Conservation (phyloP, 2,113 vertebrate genomes). For the Isurus oxyrinchus region DNA sequence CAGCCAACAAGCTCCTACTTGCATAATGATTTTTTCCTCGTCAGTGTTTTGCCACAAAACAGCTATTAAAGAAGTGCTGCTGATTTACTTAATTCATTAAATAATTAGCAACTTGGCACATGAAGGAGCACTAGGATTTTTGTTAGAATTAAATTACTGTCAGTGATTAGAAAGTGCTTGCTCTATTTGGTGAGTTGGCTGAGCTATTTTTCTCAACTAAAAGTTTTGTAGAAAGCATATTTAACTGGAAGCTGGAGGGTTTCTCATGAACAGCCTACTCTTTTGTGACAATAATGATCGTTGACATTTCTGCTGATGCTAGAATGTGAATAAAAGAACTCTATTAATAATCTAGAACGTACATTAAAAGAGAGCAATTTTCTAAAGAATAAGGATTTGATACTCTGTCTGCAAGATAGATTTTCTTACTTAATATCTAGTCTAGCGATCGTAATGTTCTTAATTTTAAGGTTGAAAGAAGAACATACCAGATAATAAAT, state of each 20-base stretch:
- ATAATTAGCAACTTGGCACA: conserved; percentile 29
- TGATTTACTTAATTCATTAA: conserved; percentile 27
- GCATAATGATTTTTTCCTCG: conserved; percentile 26
- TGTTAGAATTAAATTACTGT: neutral
- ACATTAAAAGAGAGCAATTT: neutral
- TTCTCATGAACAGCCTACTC: neutral
- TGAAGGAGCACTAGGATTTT: neutral
- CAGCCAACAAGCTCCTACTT: conserved; percentile 33
- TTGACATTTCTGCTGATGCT: neutral
- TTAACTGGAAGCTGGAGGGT: neutral
- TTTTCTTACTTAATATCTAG: neutral
- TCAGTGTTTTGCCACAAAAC: conserved; percentile 29
- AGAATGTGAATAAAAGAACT: conserved; percentile 1
- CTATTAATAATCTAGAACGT: neutral
- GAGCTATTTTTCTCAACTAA: neutral
- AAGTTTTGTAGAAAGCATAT: neutral
- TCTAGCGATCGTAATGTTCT: too few species aligned
- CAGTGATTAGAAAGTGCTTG: neutral
- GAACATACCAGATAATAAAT: neutral
- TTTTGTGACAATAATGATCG: conserved; percentile 3
- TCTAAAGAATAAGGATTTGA: neutral
- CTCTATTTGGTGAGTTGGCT: neutral
- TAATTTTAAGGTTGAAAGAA: neutral
- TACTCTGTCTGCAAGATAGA: too few species aligned
- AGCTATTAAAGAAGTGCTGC: conserved; percentile 28